phyloP scores from a whole-genome alignment of 1,140 invertebrate genomes.

The Lamellibrachia luymesi region DNA sequence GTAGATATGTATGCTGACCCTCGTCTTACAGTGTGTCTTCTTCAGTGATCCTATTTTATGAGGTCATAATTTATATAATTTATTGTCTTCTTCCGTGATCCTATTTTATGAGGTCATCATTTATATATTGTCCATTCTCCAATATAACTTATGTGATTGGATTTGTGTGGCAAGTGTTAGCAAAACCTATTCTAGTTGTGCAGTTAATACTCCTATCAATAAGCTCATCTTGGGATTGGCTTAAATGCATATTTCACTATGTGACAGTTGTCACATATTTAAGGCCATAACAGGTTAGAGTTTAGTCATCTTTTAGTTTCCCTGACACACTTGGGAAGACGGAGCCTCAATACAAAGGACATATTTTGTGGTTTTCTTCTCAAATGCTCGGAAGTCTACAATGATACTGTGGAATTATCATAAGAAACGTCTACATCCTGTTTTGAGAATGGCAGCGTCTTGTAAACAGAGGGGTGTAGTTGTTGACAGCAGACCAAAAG shows the following conservation, averaged over 20 bases:
- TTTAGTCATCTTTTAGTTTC: no score
- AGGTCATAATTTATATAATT: not conserved
- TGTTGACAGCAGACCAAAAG: not conserved
- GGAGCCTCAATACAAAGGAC: no score
- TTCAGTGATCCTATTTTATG: not conserved
- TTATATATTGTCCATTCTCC: not conserved
- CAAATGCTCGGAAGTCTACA: no score
- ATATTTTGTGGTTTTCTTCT: no score
- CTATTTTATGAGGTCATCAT: not conserved
- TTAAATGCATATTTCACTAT: not conserved
- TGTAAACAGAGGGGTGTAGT: not conserved
- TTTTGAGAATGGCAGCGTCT: not conserved
- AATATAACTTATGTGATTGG: not conserved
- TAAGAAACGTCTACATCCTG: not conserved
- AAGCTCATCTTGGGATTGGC: not conserved
- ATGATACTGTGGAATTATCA: not conserved
- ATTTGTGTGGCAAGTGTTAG: not conserved
- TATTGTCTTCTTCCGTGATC: not conserved
- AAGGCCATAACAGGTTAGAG: not conserved
- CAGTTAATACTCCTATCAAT: not conserved
- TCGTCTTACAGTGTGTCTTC: not conserved
- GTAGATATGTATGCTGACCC: not conserved
- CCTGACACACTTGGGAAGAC: no score
- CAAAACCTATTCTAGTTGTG: not conserved
- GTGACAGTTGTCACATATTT: not conserved